Base-by-base conservation (phyloP, 2,888 invertebrate genomes). In the Smittia sp. region DNA sequence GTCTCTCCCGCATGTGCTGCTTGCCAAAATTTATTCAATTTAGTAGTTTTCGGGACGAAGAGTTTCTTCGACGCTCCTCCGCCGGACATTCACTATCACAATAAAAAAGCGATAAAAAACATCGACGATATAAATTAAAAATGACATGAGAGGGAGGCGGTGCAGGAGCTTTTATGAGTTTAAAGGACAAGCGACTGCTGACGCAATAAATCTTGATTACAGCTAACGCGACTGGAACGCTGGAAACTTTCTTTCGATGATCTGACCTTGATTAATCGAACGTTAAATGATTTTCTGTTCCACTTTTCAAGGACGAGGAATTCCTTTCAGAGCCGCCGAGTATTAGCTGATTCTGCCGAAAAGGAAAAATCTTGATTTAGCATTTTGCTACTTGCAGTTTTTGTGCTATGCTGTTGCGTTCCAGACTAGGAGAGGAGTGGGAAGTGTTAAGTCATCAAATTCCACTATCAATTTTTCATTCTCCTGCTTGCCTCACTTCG, bases 401-500 rank as follows among this genome's bases (percentile, higher is more conserved):
- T 62, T 38, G 46, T 62, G 58, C 70, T 58, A 52, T 52, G 52
- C 58, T 72, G 72, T 72, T 72, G 72, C 72, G 72, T 72, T 72
- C 25, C 22, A 7, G 15, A 52, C n/a, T 18, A 9, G 25, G 27
- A 52, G 25, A 18, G 15, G 68, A 15, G 22, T 68, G 41, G 4
- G 54, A 70, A 70, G 69, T 70, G 69, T 70, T 70, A 70, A 70
- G 69, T 70, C 69, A 70, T 70, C 69, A 70, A 54, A 70, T 70
- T 70, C 54, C 54, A 70, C 69, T 70, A 70, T 70, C 54, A 70
- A 70, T 54, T 70, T 70, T 70, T 70, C 69, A 70, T 70, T 54
- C 46, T 15, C 27, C 27, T n/a, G 32, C 38, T 38, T 20, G 15
- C 32, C 11, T 9, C 67, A 13, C 38, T 67, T 32, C 38, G 9